These are phyloP conservation scores for Carcinoscorpius rotundicauda DNA, from an alignment of 1,140 invertebrate species.

Conservation along the genomic window DNA sequence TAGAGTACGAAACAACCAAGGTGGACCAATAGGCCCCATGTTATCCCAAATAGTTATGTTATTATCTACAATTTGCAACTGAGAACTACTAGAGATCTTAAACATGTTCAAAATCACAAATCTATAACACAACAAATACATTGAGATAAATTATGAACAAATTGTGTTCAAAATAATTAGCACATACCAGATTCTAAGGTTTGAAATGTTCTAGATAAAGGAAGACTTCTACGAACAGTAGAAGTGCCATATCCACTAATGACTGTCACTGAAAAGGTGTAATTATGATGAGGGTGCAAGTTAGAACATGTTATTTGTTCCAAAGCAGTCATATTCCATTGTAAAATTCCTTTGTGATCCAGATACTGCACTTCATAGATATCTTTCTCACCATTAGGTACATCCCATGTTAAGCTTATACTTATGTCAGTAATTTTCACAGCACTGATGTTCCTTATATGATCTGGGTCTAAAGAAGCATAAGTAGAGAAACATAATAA, in stretches of 20 bases:
- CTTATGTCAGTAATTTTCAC: constrained; percentile 60
- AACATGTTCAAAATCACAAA: too few species aligned
- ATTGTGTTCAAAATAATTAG: constrained; percentile 29
- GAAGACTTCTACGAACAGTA: constrained; percentile 53
- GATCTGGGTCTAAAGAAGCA: constrained; percentile 54
- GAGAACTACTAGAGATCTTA: too few species aligned
- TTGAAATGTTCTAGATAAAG: constrained; percentile 61
- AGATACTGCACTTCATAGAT: constrained; percentile 77
- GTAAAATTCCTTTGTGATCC: constrained; percentile 43
- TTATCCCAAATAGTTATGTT: too few species aligned
- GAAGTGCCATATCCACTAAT: constrained; percentile 62
- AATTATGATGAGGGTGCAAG: constrained; percentile 66
- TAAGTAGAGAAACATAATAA: neutral
- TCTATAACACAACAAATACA: too few species aligned
- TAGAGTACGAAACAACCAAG: too few species aligned
- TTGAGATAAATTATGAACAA: neutral
- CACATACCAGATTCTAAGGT: constrained; percentile 53
- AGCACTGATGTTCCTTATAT: constrained; percentile 64
- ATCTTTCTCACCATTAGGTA: constrained; percentile 67
- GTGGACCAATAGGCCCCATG: too few species aligned
- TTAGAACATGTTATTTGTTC: constrained; percentile 57
- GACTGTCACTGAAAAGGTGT: constrained; percentile 77
- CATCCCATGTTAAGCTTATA: constrained; percentile 64
- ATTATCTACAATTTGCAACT: too few species aligned
- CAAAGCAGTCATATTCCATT: constrained; percentile 55